Evolutionary conservation across 2,113 vertebrate genomes (phyloP).

Genomic region (Nanger granti): DNA sequence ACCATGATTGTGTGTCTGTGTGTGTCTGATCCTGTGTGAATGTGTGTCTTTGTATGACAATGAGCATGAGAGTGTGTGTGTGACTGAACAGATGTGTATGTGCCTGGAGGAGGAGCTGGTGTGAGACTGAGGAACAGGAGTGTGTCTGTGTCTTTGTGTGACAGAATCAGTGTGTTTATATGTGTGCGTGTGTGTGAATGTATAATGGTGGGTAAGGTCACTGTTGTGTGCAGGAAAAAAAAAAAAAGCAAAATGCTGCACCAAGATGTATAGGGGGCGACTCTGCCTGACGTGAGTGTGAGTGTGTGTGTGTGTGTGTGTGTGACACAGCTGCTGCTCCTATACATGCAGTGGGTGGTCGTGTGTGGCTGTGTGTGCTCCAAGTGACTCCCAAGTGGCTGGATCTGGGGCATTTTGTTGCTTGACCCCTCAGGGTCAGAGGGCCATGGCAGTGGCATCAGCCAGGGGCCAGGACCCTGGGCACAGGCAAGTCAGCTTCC

Average conservation of each 20-base stretch:
- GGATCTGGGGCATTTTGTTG: background rate
- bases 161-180: background rate
- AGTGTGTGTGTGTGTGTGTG: background rate
- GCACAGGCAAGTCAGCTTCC: background rate
- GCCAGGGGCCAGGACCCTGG: background rate
- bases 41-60: background rate
- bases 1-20: background rate
- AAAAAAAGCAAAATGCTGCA: background rate
- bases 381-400: background rate
- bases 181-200: background rate
- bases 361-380: accelerated
- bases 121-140: background rate
- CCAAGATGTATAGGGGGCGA: no score
- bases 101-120: background rate
- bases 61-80: background rate
- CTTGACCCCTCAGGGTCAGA: background rate
- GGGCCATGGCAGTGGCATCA: background rate
- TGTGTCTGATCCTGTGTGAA: background rate
- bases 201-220: no score
- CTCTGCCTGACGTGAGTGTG: accelerated
- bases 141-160: background rate
- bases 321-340: no score
- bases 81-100: no score
- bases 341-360: accelerated
- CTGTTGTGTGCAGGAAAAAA: background rate